phyloP scores from a whole-genome alignment of 2,888 invertebrate species.

The Eupithecia pulchellata region DNA sequence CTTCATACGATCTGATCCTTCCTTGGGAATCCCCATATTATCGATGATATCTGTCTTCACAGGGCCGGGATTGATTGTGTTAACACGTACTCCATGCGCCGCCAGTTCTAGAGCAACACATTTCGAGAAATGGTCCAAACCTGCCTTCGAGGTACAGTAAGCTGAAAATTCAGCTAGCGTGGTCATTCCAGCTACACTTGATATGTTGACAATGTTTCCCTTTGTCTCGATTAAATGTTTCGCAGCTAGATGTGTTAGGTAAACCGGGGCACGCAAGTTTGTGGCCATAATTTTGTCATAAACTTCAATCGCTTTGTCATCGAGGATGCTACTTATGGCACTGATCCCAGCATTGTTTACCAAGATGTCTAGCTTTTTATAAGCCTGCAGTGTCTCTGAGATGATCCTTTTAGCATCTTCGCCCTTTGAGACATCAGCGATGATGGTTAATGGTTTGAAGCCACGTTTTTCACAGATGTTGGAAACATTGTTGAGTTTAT shows the following conservation, averaged over 20 bases:
- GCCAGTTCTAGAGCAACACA: slow-evolving; percentile 92
- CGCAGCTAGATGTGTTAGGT: slow-evolving; percentile 49
- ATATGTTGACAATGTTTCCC: slow-evolving; percentile 57
- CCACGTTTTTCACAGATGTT: slow-evolving; percentile 36
- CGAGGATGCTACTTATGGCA: slow-evolving; percentile 37
- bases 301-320: slow-evolving; percentile 44
- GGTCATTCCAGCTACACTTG: slow-evolving; percentile 47
- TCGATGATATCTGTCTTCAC: slow-evolving; percentile 60
- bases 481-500: slow-evolving; percentile 45
- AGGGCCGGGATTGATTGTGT: slow-evolving; percentile 95
- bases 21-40: not conserved
- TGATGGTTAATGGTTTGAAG: slow-evolving; percentile 42
- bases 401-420: slow-evolving; percentile 49
- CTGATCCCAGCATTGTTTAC: slow-evolving; percentile 55
- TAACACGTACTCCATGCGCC: slow-evolving; percentile 90
- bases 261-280: slow-evolving; percentile 51
- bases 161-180: slow-evolving; percentile 30
- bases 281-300: slow-evolving; percentile 50
- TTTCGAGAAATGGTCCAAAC: slow-evolving; percentile 93
- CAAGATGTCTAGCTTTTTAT: slow-evolving; percentile 50
- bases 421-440: slow-evolving; percentile 52
- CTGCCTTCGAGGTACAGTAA: slow-evolving; percentile 53
- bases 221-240: slow-evolving; percentile 51
- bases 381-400: slow-evolving; percentile 43
- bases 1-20: slow-evolving; percentile 59